Percentiles rank a stretch among this genome's conserved stretches.
Evolutionary conservation across 2,797 vertebrate genomes (phyloP).

Genomic region (Muscicapa comitata): DNA sequence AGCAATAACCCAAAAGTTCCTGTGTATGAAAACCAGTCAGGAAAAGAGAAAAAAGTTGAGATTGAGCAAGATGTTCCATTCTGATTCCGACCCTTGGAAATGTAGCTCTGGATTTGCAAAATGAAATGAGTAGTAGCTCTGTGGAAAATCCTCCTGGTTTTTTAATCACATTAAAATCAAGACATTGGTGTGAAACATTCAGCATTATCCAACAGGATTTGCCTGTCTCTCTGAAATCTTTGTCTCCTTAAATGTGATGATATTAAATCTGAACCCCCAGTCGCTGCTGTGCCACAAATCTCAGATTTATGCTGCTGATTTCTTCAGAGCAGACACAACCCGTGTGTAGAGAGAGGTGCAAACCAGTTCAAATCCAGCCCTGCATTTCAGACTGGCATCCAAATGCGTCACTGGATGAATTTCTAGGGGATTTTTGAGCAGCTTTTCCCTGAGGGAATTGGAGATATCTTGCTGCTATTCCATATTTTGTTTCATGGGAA

Average conservation of each 20-base stretch:
- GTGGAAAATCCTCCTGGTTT: background rate
- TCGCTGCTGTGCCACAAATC: background rate
- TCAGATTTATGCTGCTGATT: fast-evolving
- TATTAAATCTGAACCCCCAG: background rate
- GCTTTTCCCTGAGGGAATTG: background rate
- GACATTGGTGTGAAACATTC: background rate
- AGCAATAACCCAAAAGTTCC: background rate
- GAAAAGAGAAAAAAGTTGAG: background rate
- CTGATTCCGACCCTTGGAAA: fast-evolving
- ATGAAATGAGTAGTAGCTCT: fast-evolving
- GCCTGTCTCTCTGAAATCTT: background rate
- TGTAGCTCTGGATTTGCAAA: background rate
- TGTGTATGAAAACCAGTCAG: background rate
- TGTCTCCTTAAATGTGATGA: background rate
- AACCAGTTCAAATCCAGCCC: background rate
- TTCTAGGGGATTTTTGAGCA: background rate
- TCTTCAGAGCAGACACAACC: background rate
- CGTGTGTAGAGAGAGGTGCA: fast-evolving
- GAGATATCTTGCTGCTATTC: fast-evolving
- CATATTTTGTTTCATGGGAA: background rate
- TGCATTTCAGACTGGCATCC: background rate
- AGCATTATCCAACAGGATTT: background rate
- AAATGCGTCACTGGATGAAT: background rate
- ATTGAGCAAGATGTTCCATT: background rate
- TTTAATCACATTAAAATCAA: background rate